Conservation (phyloP, 2,113 vertebrate genomes). For the Dolichotis patagonum region DNA sequence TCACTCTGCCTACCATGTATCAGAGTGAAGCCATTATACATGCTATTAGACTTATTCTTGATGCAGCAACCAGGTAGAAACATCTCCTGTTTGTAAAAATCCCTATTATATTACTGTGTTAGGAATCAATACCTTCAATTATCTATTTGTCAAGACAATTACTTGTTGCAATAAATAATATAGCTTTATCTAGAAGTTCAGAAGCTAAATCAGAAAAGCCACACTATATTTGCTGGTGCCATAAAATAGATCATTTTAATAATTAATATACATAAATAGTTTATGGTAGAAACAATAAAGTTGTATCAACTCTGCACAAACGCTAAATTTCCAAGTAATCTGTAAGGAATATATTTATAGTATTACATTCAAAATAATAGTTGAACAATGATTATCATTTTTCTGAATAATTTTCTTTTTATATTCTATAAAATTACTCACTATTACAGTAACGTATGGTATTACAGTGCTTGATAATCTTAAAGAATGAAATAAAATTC, state of each 20-base stretch:
- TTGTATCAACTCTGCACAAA: constrained; percentile 79
- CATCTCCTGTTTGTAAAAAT: not conserved
- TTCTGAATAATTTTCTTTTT: constrained; percentile 67
- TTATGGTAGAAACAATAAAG: constrained; percentile 79
- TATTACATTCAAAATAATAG: constrained; percentile 82
- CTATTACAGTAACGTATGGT: constrained; percentile 77
- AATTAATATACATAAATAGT: constrained; percentile 87
- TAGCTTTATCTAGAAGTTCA: not conserved
- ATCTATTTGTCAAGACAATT: not conserved
- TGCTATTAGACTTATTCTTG: not conserved
- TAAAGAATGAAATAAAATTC: constrained; percentile 81
- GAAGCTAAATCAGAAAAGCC: constrained; percentile 59
- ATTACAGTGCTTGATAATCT: constrained; percentile 85
- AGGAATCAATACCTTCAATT: not conserved
- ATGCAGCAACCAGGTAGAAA: not conserved
- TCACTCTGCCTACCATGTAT: not conserved
- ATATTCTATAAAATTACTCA: constrained; percentile 66
- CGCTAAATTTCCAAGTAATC: constrained; percentile 69
- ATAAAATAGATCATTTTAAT: constrained; percentile 89
- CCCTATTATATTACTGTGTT: not conserved
- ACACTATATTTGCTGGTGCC: constrained; percentile 77
- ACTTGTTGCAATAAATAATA: constrained; percentile 28
- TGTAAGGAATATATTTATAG: constrained; percentile 80
- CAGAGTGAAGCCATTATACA: not conserved
- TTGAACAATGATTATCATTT: constrained; percentile 73